Evolutionary conservation across 2,113 vertebrate species (phyloP).

Genomic region (Osmerus eperlanus): DNA sequence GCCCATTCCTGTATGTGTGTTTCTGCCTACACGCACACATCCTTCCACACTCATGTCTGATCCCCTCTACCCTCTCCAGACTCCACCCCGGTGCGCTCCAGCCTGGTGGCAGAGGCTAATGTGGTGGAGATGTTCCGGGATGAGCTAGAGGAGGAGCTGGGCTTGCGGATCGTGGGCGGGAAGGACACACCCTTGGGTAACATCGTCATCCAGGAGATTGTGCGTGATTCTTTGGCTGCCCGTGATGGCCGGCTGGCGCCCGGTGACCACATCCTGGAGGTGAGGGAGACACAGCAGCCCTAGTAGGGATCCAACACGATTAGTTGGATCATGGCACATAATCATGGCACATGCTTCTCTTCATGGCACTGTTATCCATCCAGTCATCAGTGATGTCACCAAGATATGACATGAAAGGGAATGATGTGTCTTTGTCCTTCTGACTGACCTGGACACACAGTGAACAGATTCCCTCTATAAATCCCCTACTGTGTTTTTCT

Average conservation of each 20-base stretch:
- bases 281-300: slow-evolving; percentile 41
- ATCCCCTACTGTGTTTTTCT: too few species aligned
- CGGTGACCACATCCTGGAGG: slow-evolving; percentile 90
- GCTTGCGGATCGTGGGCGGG: slow-evolving; percentile 86
- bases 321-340: neutral
- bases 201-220: slow-evolving; percentile 86
- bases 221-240: slow-evolving; percentile 77
- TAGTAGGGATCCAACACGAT: too few species aligned
- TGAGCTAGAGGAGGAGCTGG: slow-evolving; percentile 80
- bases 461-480: too few species aligned
- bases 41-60: neutral
- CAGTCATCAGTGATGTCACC: too few species aligned
- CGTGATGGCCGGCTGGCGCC: slow-evolving; percentile 84
- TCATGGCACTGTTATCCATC: too few species aligned
- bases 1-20: neutral
- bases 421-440: too few species aligned
- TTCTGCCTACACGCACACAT: neutral
- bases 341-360: too few species aligned
- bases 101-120: slow-evolving; percentile 83
- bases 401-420: neutral
- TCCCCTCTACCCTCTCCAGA: slow-evolving; percentile 57
- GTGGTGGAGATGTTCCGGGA: slow-evolving; percentile 81
- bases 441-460: too few species aligned
- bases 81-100: slow-evolving; percentile 78
- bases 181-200: slow-evolving; percentile 90